Percentiles rank a stretch among this genome's conserved stretches.
These are phyloP conservation scores for Podarcis raffonei DNA, from an alignment of 2,113 vertebrate genomes.

Conservation along the genomic window DNA sequence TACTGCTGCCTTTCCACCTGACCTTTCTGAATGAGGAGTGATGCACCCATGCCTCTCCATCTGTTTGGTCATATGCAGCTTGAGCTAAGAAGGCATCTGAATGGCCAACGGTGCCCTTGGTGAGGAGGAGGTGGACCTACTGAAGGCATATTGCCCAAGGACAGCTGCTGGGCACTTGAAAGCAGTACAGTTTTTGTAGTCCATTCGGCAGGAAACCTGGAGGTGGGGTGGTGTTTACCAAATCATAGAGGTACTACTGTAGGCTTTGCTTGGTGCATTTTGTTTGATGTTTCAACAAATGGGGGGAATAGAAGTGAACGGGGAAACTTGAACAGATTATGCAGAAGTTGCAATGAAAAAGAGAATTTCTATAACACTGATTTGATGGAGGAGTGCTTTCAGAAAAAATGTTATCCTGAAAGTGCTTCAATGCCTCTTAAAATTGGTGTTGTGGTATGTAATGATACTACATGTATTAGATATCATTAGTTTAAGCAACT, in stretches of 20 bases:
- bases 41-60: background rate
- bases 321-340: background rate
- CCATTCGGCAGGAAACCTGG: background rate
- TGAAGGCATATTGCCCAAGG: no score
- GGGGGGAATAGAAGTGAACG: background rate
- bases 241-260: no score
- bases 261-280: background rate
- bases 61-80: background rate
- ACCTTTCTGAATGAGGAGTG: background rate
- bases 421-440: conserved; percentile 26
- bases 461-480: conserved; percentile 6
- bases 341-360: no score
- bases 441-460: conserved; percentile 31
- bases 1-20: background rate
- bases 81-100: background rate
- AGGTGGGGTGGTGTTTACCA: no score
- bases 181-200: background rate
- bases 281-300: background rate
- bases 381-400: background rate
- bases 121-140: no score
- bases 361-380: background rate
- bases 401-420: background rate
- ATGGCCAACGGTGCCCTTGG: no score
- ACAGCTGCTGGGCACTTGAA: no score
- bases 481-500: conserved; percentile 49